phyloP scores from a whole-genome alignment of 1,140 invertebrate species.

The Plodia interpunctella region DNA sequence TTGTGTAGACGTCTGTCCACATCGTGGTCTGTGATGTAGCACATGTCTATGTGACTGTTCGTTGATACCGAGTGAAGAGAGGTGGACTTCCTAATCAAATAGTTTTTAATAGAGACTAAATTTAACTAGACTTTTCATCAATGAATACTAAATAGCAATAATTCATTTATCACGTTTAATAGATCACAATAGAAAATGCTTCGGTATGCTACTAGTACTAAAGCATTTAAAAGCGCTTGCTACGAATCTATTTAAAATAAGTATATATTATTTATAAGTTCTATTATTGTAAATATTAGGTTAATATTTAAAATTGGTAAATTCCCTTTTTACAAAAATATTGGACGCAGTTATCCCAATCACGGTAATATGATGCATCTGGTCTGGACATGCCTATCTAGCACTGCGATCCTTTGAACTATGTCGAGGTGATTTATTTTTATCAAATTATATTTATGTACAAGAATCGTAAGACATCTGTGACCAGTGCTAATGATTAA shows the following conservation, averaged over 20 bases:
- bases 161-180: neutral
- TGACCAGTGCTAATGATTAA: constrained; percentile 58
- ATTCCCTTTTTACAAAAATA: constrained; percentile 40
- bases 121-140: neutral
- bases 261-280: constrained; percentile 50
- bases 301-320: constrained; percentile 70
- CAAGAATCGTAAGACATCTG: constrained; percentile 28
- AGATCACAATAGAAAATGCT: constrained; percentile 18
- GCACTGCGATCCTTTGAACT: constrained; percentile 24
- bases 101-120: too few relatives aligned
- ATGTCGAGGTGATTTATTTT: constrained; percentile 8
- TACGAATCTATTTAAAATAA: constrained; percentile 51
- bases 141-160: neutral
- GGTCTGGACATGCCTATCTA: constrained; percentile 34
- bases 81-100: neutral
- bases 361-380: constrained; percentile 29
- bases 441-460: constrained; percentile 26
- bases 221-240: constrained; percentile 47
- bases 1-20: constrained; percentile 67
- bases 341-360: constrained; percentile 20
- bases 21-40: constrained; percentile 61
- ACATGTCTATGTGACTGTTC: constrained; percentile 63
- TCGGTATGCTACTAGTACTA: constrained; percentile 40
- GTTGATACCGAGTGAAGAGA: neutral
- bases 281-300: constrained; percentile 69